Percentiles rank a stretch among this genome's conserved stretches.
Conservation (phyloP, 2,113 vertebrate genomes). For the Rallus limicola region DNA sequence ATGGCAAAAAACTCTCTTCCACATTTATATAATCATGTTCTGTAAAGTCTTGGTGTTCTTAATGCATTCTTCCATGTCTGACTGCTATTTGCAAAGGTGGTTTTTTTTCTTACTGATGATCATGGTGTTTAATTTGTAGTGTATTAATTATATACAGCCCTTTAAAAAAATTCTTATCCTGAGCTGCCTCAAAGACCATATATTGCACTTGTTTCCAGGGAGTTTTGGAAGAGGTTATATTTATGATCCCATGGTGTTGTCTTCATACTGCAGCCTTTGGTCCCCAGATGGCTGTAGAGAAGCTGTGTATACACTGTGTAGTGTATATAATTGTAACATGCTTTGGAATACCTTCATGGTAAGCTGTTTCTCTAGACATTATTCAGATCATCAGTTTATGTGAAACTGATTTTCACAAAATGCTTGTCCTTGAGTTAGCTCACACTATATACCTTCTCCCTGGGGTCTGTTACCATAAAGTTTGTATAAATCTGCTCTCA, state of each 20-base stretch:
- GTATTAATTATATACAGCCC: background rate
- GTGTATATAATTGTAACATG: background rate
- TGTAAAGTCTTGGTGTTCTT: background rate
- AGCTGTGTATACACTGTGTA: background rate
- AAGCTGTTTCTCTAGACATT: background rate
- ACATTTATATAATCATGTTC: background rate
- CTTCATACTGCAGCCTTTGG: background rate
- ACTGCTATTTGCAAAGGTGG: background rate
- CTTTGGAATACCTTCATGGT: background rate
- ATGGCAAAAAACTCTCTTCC: background rate
- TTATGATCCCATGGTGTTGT: background rate
- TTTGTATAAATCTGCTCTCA: background rate
- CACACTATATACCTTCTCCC: background rate
- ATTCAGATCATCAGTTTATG: background rate
- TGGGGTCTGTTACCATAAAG: background rate
- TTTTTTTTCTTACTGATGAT: background rate
- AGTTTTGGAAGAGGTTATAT: background rate
- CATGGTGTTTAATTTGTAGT: background rate
- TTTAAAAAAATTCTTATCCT: background rate
- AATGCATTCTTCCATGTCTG: background rate
- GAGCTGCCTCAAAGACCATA: background rate
- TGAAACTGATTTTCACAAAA: background rate
- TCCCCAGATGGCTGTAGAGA: background rate
- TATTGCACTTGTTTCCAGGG: background rate
- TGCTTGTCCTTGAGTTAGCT: background rate